A percentile compares a stretch with the other conserved stretches of the same genome.
These are phyloP conservation scores for Zaprionus tsacasi DNA, from an alignment of 1,140 invertebrate species.

Conservation along the genomic window DNA sequence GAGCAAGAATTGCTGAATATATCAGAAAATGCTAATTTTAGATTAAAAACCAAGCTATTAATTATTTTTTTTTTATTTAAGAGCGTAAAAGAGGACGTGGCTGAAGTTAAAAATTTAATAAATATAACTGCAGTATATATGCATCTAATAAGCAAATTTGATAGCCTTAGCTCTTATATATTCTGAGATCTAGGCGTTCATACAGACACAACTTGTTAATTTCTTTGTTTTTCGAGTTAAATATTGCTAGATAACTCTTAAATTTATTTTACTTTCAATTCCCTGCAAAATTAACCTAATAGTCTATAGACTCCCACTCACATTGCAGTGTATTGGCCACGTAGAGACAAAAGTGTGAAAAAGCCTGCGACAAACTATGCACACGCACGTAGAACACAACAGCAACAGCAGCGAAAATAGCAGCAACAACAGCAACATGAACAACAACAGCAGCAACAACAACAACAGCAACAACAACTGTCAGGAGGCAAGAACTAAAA, in stretches of 20 bases:
- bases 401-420: slow-evolving; percentile 6
- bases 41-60: too few species aligned
- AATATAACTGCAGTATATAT: neutral
- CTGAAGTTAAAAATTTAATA: neutral
- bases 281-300: neutral
- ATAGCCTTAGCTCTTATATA: too few species aligned
- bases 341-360: slow-evolving; percentile 66
- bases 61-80: too few species aligned
- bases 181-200: too few species aligned
- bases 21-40: too few species aligned
- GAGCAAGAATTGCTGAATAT: too few species aligned
- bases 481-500: slow-evolving; percentile 67
- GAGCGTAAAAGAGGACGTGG: neutral
- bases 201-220: too few species aligned
- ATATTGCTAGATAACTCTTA: too few species aligned
- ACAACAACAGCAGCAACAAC: neutral
- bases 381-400: slow-evolving; percentile 54
- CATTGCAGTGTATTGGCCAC: slow-evolving; percentile 38
- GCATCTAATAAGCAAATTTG: too few species aligned
- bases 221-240: too few species aligned
- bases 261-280: too few species aligned
- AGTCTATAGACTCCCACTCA: neutral
- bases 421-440: slow-evolving; percentile 11
- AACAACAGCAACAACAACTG: slow-evolving; percentile 29
- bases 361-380: slow-evolving; percentile 72